Evolutionary conservation across 1,140 invertebrate species (phyloP), one percentile per base, ranked within the genome.

Genomic region (Maniola jurtina): DNA sequence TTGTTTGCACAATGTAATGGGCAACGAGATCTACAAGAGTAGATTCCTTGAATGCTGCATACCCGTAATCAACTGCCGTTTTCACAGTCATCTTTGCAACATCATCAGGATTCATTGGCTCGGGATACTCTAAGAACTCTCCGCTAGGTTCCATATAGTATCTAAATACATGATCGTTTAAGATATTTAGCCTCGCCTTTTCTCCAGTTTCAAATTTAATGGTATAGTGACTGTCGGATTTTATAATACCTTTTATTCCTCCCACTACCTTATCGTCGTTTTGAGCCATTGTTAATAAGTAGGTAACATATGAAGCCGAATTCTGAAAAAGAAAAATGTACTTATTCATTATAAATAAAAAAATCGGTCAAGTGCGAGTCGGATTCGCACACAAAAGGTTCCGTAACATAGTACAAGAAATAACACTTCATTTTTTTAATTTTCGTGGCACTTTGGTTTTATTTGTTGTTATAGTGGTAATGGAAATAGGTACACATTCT

Each of bases 161-260:
- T 71, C 80, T 78, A n/a, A 90, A 84, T 0, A 88, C 83, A 71
- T 90, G 85, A 48, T 76, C 76, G 47, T 87, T 88, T 36, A 87
- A 59, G 50, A 90, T 79, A 54, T 80, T 72, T 25, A 90, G 63
- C 61, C 66, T 83, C 6, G 76, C 76, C 14, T 65, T 40, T 77
- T 86, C 84, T 14, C 80, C 77, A 6, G 77, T 81, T 59, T 57
- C 34, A 63, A 84, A 90, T 60, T 72, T 25, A 40, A 90, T 79
- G 6, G 71, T 45, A 60, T 77, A 90, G 52, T 79, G 66, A 1
- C 57, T 72, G 7, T 79, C 67, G 5, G 55, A 65, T 71, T 86
- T 90, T 38, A 66, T 50, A 61, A 88, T 70, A n/a, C 54, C 57
- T 38, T 66, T 58, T 47, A 89, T 79, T 6, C 66, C 57, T 34